Evolutionary conservation across 2,113 vertebrate genomes (phyloP), one percentile per base, ranked within the genome.

Genomic region (Catharus bicknelli): DNA sequence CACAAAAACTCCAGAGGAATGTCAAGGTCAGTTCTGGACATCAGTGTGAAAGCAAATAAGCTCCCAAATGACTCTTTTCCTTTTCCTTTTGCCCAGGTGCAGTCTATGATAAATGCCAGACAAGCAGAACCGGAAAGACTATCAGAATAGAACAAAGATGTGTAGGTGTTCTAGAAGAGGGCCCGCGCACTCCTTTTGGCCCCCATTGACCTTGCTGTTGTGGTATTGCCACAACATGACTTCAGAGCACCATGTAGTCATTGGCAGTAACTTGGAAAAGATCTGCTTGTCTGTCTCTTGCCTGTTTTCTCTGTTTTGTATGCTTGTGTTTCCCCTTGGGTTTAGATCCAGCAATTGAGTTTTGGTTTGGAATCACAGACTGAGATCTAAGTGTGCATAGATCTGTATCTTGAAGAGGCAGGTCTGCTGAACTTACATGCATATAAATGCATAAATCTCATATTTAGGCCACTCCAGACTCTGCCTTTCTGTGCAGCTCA

Each of bases 61-160:
- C n/a, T 69, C 51, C 25, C 36, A 72, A 88, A 67, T 85, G 10
- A 89, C 61, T 23, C 9, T 61, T 69, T 77, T 61, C 27, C 40
- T 93, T 90, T 91, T 85, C 21, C 25, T 74, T 83, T 88, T 88
- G 32, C 38, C 30, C 61, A 97, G 97, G 94, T 97, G 47, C 95
- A 97, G 77, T 53, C 82, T 69, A 92, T 95, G 95, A 96, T 95
- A 74, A 79, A 63, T 27, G 72, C 59, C 64, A 94, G 51, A 47
- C 64, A 94, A 25, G 51, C 55, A 27, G 8, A 20, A 78, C 51
- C 2, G 1, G 27, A 85, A 17, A 23, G 25, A 50, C 7, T 21
- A 7, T 16, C 30, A 2, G 47, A 90, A 20, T 18, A 79, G 42
- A 54, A 77, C 0, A 8, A 66, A 73, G 51, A 88, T 62, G 47